Evolutionary conservation across 2,888 invertebrate genomes (phyloP), one percentile per base, ranked within the genome.

Genomic region (Salpingus planirostris): DNA sequence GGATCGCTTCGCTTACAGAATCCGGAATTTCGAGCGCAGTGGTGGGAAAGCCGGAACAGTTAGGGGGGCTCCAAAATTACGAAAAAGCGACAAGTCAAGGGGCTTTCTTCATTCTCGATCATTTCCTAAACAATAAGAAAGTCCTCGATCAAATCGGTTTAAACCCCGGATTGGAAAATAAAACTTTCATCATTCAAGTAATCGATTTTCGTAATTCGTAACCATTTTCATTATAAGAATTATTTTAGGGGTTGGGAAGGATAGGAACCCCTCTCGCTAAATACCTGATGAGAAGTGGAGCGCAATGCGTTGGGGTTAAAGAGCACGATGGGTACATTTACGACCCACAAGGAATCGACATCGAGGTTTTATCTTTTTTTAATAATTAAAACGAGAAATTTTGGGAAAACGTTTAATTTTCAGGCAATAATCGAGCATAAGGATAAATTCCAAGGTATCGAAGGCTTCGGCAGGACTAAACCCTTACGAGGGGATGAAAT

Each of bases 111-210:
- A 50, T 52, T 7, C 31, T 61, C 8, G 46, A 58, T 24, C 36
- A 47, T 13, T 55, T 61, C 37, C 24, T 62, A 21, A 47, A 52
- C 3, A 49, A 59, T 32, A 42, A 50, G n/a, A 29, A 49, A 3
- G 25, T 59, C 3, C 47, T 52, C 47, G 33, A 45, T 4, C 46
- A 43, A 31, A 43, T 57, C 13, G 44, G 39, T 4, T 31, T 57
- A 14, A 43, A 43, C 4, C 30, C 33, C 21, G 35, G 55, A 21
- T 36, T 61, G 18, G 37, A 43, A 12, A 47, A 50, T 13, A 63
- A 62, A 49, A 60, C 52, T 1, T 64, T 59, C 43, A 59, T 63
- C n/a, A 44, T 60, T 11, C 55, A 59, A 46, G 58, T 55, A 36
- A 33, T n/a, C n/a, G n/a, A n/a, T n/a, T n/a, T n/a, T n/a, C n/a